Percentiles rank a stretch among this genome's conserved stretches.
Conservation (phyloP, 2,888 invertebrate species). For the Criorhina ranunculi region DNA sequence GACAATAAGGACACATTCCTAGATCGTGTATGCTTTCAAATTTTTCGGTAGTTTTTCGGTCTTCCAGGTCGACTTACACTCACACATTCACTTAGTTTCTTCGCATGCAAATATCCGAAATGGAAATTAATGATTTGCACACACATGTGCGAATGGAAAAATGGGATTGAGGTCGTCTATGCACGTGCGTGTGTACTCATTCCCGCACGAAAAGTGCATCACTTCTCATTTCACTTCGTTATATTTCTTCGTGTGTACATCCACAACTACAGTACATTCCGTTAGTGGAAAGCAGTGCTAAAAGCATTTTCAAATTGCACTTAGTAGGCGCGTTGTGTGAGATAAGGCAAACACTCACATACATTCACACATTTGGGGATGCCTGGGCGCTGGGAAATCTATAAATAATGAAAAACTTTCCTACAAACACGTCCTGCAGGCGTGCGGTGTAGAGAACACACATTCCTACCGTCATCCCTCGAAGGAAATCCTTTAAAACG, state of each 20-base stretch:
- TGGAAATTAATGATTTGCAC: background rate
- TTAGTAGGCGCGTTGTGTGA: constrained; percentile 33
- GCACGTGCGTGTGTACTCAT: constrained; percentile 22
- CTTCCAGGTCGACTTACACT: no score
- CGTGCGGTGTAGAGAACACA: background rate
- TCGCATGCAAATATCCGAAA: background rate
- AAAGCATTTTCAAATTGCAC: constrained; percentile 71
- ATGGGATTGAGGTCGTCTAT: background rate
- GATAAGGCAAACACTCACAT: constrained; percentile 1
- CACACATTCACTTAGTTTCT: background rate
- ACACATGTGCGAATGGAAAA: background rate
- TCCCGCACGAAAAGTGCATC: constrained; percentile 40
- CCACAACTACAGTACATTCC: constrained; percentile 7
- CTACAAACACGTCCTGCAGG: constrained; percentile 52
- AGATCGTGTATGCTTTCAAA: no score
- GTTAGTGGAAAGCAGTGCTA: constrained; percentile 45
- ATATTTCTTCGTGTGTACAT: constrained; percentile 7
- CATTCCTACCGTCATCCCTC: constrained; percentile 38
- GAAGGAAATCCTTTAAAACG: constrained; percentile 66
- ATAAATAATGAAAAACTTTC: constrained; percentile 72
- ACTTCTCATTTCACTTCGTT: constrained; percentile 45
- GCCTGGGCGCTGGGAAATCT: constrained; percentile 50
- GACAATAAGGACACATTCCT: no score
- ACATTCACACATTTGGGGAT: background rate
- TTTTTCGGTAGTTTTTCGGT: no score